phyloP scores from a whole-genome alignment of 2,797 vertebrate species.

The Hemibagrus guttatus region DNA sequence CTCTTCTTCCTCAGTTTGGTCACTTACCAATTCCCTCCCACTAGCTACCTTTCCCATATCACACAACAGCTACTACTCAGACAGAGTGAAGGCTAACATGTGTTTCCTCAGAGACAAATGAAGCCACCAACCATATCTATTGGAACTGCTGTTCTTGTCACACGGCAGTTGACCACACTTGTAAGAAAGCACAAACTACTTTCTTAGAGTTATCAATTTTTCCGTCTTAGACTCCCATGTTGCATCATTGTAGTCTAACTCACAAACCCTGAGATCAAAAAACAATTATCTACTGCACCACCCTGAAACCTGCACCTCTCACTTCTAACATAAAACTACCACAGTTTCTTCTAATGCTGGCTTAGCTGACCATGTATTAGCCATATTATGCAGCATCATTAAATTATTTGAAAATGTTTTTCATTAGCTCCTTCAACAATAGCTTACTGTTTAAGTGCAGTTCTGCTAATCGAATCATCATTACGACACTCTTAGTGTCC shows the following conservation, averaged over 20 bases:
- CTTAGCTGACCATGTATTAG: neutral
- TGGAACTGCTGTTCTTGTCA: neutral
- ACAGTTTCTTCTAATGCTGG: neutral
- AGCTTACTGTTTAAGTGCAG: neutral
- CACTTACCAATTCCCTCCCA: neutral
- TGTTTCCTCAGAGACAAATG: neutral
- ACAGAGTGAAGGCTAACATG: neutral
- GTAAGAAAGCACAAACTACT: neutral
- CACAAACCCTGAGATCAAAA: neutral
- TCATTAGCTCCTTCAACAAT: neutral
- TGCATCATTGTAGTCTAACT: neutral
- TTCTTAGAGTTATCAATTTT: neutral
- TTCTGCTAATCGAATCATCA: neutral
- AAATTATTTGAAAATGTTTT: conserved; percentile 8
- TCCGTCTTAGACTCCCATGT: neutral
- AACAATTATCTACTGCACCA: neutral
- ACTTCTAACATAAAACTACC: neutral
- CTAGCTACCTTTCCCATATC: neutral
- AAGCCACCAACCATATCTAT: neutral
- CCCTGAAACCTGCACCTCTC: neutral
- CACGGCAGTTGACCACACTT: neutral
- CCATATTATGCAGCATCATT: neutral
- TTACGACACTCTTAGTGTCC: neutral
- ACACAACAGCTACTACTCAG: neutral
- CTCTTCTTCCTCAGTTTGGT: neutral